Conservation (phyloP, 2,113 vertebrate genomes). For the Tachycineta bicolor region DNA sequence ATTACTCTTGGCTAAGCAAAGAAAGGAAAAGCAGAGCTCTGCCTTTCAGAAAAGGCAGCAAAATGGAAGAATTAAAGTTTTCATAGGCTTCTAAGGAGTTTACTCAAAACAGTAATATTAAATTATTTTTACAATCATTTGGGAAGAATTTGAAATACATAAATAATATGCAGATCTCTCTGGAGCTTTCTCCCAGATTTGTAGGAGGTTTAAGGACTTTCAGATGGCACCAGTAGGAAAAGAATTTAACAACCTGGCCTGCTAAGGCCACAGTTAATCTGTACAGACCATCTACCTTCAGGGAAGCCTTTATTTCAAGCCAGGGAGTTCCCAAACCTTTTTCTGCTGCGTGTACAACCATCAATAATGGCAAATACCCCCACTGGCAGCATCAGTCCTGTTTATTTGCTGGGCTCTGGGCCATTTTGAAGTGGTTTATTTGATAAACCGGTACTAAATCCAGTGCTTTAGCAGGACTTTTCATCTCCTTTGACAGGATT, state of each 20-base stretch:
- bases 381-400: background rate
- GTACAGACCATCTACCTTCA: background rate
- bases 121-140: background rate
- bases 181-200: background rate
- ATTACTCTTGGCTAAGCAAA: background rate
- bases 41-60: background rate
- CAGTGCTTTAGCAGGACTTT: background rate
- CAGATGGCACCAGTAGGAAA: background rate
- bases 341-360: background rate
- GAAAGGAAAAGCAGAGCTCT: background rate
- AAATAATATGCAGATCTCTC: background rate
- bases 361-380: background rate
- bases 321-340: slow-evolving; percentile 1
- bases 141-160: background rate
- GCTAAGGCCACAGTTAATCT: background rate
- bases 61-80: background rate
- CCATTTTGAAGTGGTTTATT: background rate
- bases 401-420: background rate
- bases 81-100: background rate
- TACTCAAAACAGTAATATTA: background rate
- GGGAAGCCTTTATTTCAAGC: background rate
- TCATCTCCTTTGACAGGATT: background rate
- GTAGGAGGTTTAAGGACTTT: background rate
- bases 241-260: background rate
- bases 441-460: background rate